Evolutionary conservation across 2,797 vertebrate species (phyloP), one percentile per base, ranked within the genome.

Genomic region (Psittacula echo): DNA sequence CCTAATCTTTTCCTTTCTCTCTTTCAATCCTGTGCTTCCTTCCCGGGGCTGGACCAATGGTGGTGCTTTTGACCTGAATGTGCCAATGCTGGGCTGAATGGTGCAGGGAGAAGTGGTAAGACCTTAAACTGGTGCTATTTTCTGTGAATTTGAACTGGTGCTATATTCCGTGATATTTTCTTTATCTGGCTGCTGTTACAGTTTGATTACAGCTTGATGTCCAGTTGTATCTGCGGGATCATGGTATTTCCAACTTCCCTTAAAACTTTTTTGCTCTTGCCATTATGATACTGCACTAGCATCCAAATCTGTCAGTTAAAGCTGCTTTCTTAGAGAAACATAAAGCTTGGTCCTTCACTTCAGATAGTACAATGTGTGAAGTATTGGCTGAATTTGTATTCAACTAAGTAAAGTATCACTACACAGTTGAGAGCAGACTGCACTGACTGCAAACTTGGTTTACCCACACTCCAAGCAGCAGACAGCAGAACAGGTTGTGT

Each of bases 101-200:
- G 78, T 94, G 88, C 95, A 99, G 99, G 98, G 98, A 81, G 98
- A 99, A 97, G 98, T 98, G 98, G 99, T 99, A 98, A 99, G 98
- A 95, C 62, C 30, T 45, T 23, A 72, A 48, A 45, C 61, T 34
- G 29, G 94, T 96, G 58, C 76, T 93, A 5, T 78, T 90, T 92
- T 91, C 83, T 81, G 5, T 66, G 61, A 48, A 94, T 37, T 45
- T 23, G 68, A 48, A 45, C 61, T 34, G 29, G 94, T 96, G 58
- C 76, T 93, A 5, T 78, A 89, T 92, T 91, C 83, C 78, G 5
- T 58, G 68, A 13, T 3, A 0, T 71, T 86, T 81, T 61, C 67
- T 90, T 45, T 22, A 24, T 50, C 51, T 90, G 44, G 2, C 45
- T 79, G 47, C 54, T 78, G 21, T 78, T 85, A 44, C 4, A 13